Conservation (phyloP, 53 echinoderm and acorn worm species). For the Temnopleurus reevesii region DNA sequence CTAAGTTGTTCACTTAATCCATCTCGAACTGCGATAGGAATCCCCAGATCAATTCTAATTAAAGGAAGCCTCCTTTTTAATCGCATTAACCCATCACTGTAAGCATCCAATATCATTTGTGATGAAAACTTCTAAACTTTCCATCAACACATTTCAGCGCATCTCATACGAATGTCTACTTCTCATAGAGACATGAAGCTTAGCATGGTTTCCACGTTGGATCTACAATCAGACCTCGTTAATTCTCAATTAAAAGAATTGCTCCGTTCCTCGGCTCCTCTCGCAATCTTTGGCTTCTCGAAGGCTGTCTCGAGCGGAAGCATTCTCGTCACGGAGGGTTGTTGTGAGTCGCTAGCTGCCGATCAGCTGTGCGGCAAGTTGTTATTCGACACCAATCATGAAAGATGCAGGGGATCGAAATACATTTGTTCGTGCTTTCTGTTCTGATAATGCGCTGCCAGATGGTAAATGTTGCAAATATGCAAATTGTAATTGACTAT, state of each 20-base stretch:
- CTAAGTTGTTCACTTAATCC: neutral
- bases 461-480: too few species aligned
- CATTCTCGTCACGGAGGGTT: neutral
- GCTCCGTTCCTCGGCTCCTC: neutral
- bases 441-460: too few species aligned
- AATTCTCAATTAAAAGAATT: slow-evolving; percentile 6
- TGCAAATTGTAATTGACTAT: too few species aligned
- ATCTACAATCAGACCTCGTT: neutral
- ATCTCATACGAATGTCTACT: neutral
- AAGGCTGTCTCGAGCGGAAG: slow-evolving; percentile 22
- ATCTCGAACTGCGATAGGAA: neutral
- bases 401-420: neutral
- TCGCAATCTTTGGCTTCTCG: neutral
- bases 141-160: neutral
- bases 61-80: neutral
- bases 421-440: neutral
- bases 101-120: neutral
- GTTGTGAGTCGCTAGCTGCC: neutral
- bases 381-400: slow-evolving; percentile 7
- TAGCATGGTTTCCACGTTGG: neutral
- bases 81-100: neutral
- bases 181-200: neutral
- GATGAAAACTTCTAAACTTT: neutral
- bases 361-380: neutral
- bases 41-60: neutral